Conservation (phyloP, 2,113 vertebrate species). For the Leptosomus discolor region DNA sequence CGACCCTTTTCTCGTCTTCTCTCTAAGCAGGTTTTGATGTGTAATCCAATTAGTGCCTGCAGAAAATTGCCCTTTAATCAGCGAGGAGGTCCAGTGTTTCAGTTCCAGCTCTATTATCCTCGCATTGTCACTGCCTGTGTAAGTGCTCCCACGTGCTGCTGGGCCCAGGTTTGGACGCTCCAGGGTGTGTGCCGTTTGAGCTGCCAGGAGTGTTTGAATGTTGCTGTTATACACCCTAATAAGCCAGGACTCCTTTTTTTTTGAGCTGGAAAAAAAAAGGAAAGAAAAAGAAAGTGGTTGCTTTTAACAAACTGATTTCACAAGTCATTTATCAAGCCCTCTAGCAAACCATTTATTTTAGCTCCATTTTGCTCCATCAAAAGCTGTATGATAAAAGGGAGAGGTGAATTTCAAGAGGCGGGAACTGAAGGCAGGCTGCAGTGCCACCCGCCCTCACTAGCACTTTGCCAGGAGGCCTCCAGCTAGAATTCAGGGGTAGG, state of each 20-base stretch:
- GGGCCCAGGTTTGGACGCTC: neutral
- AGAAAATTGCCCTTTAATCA: neutral
- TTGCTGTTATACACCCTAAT: neutral
- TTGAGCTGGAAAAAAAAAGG: neutral
- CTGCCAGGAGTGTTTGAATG: neutral
- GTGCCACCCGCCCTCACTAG: neutral
- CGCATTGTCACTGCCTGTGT: accelerated
- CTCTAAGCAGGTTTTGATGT: neutral
- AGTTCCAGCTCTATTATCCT: neutral
- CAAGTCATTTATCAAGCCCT: conserved; percentile 27
- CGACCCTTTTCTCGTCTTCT: neutral
- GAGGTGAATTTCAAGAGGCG: neutral
- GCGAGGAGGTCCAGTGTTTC: accelerated
- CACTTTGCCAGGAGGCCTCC: neutral
- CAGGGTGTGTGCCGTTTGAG: neutral
- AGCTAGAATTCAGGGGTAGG: neutral
- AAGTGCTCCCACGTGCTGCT: neutral
- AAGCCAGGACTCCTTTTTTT: neutral
- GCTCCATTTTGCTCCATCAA: neutral
- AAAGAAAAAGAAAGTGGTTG: neutral
- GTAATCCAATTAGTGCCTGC: neutral
- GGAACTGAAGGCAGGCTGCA: neutral
- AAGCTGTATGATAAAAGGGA: neutral
- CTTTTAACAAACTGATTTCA: neutral
- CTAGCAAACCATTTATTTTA: conserved; percentile 34